phyloP scores from a whole-genome alignment of 2,113 vertebrate genomes.

The Chlorodrepanis virens region DNA sequence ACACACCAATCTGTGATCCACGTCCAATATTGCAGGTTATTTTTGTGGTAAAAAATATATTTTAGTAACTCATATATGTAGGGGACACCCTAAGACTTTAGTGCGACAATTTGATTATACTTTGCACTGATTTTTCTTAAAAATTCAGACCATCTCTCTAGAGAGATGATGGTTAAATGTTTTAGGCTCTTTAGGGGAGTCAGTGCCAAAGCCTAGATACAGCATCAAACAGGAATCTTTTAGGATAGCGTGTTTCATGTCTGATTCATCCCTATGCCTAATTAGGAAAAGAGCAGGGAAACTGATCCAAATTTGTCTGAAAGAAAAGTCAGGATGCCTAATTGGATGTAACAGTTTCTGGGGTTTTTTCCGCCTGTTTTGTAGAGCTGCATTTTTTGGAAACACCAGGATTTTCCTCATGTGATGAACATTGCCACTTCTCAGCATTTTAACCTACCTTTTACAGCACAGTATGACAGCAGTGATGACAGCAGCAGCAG shows the following conservation, averaged over 20 bases:
- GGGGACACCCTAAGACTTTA: not conserved
- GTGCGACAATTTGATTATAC: not conserved
- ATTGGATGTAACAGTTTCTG: not conserved
- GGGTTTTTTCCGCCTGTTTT: accelerated
- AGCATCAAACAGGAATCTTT: not conserved
- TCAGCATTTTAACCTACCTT: conserved; percentile 3
- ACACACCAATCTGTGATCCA: not conserved
- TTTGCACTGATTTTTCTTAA: not conserved
- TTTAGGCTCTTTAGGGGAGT: not conserved
- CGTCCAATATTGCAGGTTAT: not conserved
- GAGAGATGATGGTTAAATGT: not conserved
- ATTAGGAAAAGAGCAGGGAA: conserved; percentile 23
- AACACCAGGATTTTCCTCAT: not conserved
- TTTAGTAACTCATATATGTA: not conserved
- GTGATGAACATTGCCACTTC: not conserved
- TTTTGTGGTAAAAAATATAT: not conserved
- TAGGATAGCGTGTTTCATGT: not conserved
- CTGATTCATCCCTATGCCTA: conserved; percentile 26
- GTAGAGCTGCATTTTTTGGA: not conserved
- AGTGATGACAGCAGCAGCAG: not conserved
- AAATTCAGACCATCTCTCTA: not conserved
- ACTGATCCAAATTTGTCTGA: not conserved
- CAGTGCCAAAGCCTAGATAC: not conserved
- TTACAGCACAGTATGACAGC: not conserved
- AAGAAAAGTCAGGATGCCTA: not conserved